These are phyloP conservation scores for Pogonomyrmex californicus DNA, from an alignment of 1,140 invertebrate genomes.

Conservation along the genomic window DNA sequence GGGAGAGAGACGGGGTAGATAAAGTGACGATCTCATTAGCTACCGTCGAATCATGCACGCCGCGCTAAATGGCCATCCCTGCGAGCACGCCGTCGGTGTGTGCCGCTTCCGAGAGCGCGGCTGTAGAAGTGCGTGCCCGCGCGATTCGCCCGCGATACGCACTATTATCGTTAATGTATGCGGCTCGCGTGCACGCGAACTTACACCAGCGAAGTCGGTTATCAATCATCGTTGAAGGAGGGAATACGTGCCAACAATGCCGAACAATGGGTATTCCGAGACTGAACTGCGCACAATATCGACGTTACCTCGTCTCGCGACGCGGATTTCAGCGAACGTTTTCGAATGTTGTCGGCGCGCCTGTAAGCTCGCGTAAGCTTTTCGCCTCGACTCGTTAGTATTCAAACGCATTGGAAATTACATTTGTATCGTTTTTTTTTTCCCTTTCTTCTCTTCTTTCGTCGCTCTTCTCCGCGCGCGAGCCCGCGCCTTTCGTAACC, in stretches of 20 bases:
- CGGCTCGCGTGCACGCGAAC: constrained; percentile 53
- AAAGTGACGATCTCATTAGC: not conserved
- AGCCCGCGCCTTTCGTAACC: not conserved
- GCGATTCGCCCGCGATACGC: constrained; percentile 54
- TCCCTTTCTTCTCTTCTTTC: not conserved
- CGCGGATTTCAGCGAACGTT: constrained; percentile 49
- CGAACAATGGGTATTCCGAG: constrained; percentile 52
- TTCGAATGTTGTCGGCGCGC: constrained; percentile 39
- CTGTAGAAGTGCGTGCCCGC: constrained; percentile 42
- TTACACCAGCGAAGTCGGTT: constrained; percentile 58
- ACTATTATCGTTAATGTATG: constrained; percentile 61
- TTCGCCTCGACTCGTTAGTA: constrained; percentile 21
- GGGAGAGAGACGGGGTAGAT: too few relatives aligned
- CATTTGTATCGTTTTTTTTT: not conserved
- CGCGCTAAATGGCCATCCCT: constrained; percentile 39
- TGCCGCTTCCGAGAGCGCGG: constrained; percentile 43
- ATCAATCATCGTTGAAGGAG: constrained; percentile 64
- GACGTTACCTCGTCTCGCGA: constrained; percentile 29
- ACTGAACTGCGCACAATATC: constrained; percentile 46
- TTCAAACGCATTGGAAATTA: constrained; percentile 58
- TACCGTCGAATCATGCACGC: not conserved
- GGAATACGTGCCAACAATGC: constrained; percentile 55
- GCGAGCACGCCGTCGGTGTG: not conserved
- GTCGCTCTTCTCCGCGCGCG: not conserved
- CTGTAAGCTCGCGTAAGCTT: constrained; percentile 23